Percentiles rank a stretch among this genome's conserved stretches.
These are phyloP conservation scores for Micrastur ruficollis DNA, from an alignment of 2,797 vertebrate species.

Conservation along the genomic window DNA sequence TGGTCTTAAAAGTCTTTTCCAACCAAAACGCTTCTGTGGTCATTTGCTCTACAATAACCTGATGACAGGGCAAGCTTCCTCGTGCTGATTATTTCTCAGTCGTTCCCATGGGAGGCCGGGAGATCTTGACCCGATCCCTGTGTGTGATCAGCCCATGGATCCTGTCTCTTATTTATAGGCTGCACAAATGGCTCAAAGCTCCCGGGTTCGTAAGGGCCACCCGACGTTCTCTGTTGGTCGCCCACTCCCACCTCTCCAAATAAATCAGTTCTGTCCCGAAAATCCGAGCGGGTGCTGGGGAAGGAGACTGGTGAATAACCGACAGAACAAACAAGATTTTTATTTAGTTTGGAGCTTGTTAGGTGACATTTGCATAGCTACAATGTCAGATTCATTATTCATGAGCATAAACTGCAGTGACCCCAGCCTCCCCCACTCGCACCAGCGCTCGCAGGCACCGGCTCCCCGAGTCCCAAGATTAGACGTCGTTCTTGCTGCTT, in stretches of 20 bases:
- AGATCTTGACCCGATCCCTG: background rate
- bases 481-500: slow-evolving; percentile 48
- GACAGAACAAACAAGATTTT: slow-evolving; percentile 3
- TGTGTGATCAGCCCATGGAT: background rate
- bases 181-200: background rate
- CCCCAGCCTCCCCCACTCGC: background rate
- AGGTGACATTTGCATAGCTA: slow-evolving; percentile 50
- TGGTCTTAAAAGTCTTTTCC: background rate
- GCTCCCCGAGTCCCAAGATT: slow-evolving; percentile 10
- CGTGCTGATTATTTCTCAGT: background rate
- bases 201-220: background rate
- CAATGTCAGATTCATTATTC: slow-evolving; percentile 69
- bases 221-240: background rate
- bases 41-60: background rate
- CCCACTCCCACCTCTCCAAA: background rate
- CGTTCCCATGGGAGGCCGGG: fast-evolving
- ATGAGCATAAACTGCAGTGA: slow-evolving; percentile 53
- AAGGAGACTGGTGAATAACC: slow-evolving; percentile 32
- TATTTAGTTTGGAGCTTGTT: slow-evolving; percentile 46
- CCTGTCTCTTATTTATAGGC: background rate
- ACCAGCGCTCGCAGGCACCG: background rate
- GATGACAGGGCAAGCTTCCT: background rate
- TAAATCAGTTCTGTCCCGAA: background rate
- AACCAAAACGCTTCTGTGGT: background rate
- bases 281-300: background rate